These are phyloP conservation scores for Xiphydria camelus DNA, from an alignment of 2,888 invertebrate species.

Conservation along the genomic window DNA sequence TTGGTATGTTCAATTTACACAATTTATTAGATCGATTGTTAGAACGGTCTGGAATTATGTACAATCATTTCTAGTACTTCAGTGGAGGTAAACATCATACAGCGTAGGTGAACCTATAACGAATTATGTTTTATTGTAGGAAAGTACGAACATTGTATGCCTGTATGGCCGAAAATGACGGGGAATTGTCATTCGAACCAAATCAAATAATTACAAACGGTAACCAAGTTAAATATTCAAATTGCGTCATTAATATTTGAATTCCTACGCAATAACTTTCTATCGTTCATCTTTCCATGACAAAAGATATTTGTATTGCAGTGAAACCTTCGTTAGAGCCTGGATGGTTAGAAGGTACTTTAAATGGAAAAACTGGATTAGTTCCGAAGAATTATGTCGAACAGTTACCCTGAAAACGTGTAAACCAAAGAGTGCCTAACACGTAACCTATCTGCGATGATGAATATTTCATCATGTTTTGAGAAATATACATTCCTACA, in stretches of 20 bases:
- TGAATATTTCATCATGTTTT: constrained; percentile 12
- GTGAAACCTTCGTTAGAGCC: constrained; percentile 91
- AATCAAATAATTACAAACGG: constrained; percentile 98
- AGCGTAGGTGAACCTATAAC: no score
- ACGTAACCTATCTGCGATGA: no score
- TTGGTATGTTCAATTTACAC: constrained; percentile 36
- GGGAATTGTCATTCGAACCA: constrained; percentile 96
- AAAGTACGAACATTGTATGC: constrained; percentile 93
- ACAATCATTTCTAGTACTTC: no score
- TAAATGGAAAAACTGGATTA: constrained; percentile 89
- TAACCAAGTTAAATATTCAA: constrained; percentile 56
- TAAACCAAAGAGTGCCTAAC: constrained; percentile 45
- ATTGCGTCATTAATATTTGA: constrained; percentile 4
- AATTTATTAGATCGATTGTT: neutral
- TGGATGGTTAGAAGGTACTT: constrained; percentile 95
- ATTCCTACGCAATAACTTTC: neutral
- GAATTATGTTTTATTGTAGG: constrained; percentile 54
- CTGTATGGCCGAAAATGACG: constrained; percentile 94
- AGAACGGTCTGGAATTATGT: no score
- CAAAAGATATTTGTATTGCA: constrained; percentile 56
- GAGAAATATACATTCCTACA: neutral
- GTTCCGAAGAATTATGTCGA: constrained; percentile 98
- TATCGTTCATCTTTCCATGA: neutral
- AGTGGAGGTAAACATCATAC: no score
- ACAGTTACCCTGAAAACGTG: constrained; percentile 67